Evolutionary conservation across 2,113 vertebrate genomes (phyloP), one percentile per base, ranked within the genome.

Genomic region (Loxodonta africana): DNA sequence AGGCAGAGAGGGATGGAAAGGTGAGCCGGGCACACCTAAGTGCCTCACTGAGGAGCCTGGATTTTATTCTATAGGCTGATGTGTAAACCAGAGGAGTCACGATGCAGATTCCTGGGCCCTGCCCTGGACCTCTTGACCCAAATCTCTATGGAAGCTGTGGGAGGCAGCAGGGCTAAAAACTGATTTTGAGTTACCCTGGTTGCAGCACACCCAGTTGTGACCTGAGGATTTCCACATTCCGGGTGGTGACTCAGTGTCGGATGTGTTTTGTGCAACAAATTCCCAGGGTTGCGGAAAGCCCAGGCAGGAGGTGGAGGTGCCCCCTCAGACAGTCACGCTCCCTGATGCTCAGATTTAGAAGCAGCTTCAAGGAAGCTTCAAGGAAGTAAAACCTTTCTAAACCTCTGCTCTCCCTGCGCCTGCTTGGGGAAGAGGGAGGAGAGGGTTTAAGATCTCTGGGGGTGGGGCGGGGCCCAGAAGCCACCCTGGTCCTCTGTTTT

Each of bases 221-320:
- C 65, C 92, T 44, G 37, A 73, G 73, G 12, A 8, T 81, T 93
- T 83, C 30, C 46, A 69, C 11, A 80, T 60, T 60, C 88, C 46
- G 80, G 53, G 25, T 28, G 8, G 67, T 95, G 91, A 90, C 76
- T 96, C 76, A 90, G 51, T 33, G 6, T 25, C 18, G 53, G 80
- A n/a, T 41, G 60, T 0, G 1, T 41, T 62, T 80, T 48, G 10
- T 44, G 26, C 30, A 30, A 0, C 11, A 3, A 2, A 7, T 28
- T 21, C 28, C 30, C 6, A 5, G 57, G 41, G 20, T 18, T 63
- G 44, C 73, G 71, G 86, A 82, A 71, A 46, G 46, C 46, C 67
- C 30, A 20, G 41, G 26, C 33, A 6, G 17, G 60, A 8, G 20
- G 57, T 48, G 15, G 15, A 20, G 57, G 0, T 41, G 80, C 17